Percentiles rank a stretch among this genome's conserved stretches.
These are phyloP conservation scores for Phlogophora meticulosa DNA, from an alignment of 2,888 invertebrate species.

Conservation along the genomic window DNA sequence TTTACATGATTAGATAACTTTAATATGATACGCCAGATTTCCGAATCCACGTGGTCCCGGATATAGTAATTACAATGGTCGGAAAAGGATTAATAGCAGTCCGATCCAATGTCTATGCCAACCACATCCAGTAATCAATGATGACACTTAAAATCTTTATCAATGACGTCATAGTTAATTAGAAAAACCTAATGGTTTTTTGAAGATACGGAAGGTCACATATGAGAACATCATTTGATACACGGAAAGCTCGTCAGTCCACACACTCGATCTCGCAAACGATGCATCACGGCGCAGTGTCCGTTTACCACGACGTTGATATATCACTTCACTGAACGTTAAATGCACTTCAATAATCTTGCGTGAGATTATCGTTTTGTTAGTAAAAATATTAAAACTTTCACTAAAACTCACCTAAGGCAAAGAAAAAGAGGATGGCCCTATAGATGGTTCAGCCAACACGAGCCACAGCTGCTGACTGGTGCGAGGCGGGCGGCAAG, in stretches of 20 bases:
- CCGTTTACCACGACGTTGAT: conserved; percentile 72
- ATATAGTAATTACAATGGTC: conserved; percentile 26
- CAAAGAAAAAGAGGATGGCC: conserved; percentile 89
- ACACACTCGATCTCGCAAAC: conserved; percentile 62
- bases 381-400: conserved; percentile 73
- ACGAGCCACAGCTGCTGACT: conserved; percentile 91
- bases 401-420: conserved; percentile 88
- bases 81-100: neutral
- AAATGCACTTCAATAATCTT: conserved; percentile 72
- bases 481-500: conserved; percentile 89
- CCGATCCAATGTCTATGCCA: conserved; percentile 26
- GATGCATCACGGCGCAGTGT: conserved; percentile 71
- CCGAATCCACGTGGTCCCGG: conserved; percentile 30
- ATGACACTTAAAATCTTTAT: conserved; percentile 30
- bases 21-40: neutral
- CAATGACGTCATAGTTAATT: conserved; percentile 44
- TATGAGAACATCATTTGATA: conserved; percentile 48
- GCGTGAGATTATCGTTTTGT: conserved; percentile 65
- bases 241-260: conserved; percentile 56
- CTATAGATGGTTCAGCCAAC: conserved; percentile 93
- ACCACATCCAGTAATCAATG: conserved; percentile 4
- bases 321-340: conserved; percentile 85
- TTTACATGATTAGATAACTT: neutral
- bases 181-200: conserved; percentile 10
- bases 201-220: conserved; percentile 55